These are phyloP conservation scores for Drosophila hydei DNA, from an alignment of 1,140 invertebrate species.

Conservation along the genomic window DNA sequence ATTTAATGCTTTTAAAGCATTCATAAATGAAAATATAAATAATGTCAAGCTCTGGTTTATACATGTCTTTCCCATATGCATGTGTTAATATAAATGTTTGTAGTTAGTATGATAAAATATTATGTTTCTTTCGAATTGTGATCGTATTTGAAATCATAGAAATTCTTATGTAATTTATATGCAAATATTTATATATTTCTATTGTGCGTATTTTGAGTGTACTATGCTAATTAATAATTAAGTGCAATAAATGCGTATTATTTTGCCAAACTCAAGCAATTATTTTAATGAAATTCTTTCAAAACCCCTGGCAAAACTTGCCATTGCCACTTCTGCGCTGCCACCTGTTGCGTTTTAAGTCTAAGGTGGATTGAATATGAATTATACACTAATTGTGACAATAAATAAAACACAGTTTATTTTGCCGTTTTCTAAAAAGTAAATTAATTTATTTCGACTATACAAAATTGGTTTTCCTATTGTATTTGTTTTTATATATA, in stretches of 20 bases:
- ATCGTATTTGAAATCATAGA: conserved; percentile 65
- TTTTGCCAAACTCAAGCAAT: conserved; percentile 40
- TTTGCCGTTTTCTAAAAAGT: conserved; percentile 66
- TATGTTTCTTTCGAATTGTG: conserved; percentile 70
- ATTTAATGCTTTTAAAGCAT: conserved; percentile 70
- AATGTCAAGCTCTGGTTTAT: conserved; percentile 55
- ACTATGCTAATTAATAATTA: conserved; percentile 52
- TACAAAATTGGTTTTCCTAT: conserved; percentile 56
- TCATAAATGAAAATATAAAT: conserved; percentile 38
- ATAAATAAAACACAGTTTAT: conserved; percentile 22
- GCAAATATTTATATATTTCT: conserved; percentile 61
- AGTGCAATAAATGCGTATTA: conserved; percentile 75
- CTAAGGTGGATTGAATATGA: not conserved
- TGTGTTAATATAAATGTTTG: conserved; percentile 51
- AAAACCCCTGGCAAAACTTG: not conserved
- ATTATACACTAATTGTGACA: not conserved
- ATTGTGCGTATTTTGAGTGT: conserved; percentile 70
- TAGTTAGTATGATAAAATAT: conserved; percentile 59
- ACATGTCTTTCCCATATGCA: conserved; percentile 28
- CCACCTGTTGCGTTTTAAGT: conserved; percentile 14
- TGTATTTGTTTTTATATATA: conserved; percentile 45
- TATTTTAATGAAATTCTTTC: not conserved
- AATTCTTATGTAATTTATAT: conserved; percentile 60
- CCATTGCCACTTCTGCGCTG: conserved; percentile 10
- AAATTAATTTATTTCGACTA: conserved; percentile 79